These are phyloP conservation scores for Caerostris darwini DNA, from an alignment of 1,140 invertebrate species.

Conservation along the genomic window DNA sequence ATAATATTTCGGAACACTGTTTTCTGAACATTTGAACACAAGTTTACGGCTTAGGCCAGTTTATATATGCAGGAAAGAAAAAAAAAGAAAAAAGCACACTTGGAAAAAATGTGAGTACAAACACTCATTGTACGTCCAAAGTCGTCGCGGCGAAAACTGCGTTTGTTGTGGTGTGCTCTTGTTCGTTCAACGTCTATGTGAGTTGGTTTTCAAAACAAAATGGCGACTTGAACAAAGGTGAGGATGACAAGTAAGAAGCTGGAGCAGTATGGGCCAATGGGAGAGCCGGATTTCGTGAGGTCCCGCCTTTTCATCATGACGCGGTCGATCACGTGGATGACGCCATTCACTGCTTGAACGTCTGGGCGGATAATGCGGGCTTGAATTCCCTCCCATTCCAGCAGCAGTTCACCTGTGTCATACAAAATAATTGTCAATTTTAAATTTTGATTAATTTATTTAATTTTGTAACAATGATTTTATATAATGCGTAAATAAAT, in stretches of 20 bases:
- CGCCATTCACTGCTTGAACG: conserved; percentile 95
- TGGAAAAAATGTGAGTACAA: background rate
- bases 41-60: background rate
- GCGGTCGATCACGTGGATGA: conserved; percentile 94
- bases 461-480: too few species aligned
- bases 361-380: conserved; percentile 93
- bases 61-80: background rate
- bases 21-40: conserved; percentile 42
- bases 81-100: conserved; percentile 22
- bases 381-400: conserved; percentile 91
- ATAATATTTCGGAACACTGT: background rate
- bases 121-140: conserved; percentile 7
- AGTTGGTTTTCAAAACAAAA: conserved; percentile 71
- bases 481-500: too few species aligned
- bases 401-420: conserved; percentile 86
- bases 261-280: background rate
- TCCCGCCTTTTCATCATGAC: conserved; percentile 92
- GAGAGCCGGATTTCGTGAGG: conserved; percentile 82
- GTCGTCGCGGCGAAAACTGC: background rate
- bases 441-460: too few species aligned
- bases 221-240: conserved; percentile 42
- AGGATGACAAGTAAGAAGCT: conserved; percentile 25
- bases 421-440: too few species aligned
- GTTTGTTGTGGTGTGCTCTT: conserved; percentile 32
- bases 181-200: conserved; percentile 25